These are phyloP conservation scores for Sicus ferrugineus DNA, from an alignment of 2,888 invertebrate genomes.

Conservation along the genomic window DNA sequence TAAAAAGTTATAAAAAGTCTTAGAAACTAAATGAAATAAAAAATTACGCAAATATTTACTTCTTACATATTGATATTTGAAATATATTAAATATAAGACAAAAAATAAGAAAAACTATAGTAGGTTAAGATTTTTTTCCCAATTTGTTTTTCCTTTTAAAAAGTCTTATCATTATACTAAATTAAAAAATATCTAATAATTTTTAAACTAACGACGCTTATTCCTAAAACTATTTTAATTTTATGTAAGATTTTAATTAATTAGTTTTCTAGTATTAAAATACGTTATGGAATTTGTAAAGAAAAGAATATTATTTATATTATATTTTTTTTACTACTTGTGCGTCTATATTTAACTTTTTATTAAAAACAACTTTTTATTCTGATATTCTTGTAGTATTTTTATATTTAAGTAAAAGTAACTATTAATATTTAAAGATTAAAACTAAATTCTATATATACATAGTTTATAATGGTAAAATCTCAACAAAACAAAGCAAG, in stretches of 20 bases:
- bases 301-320: neutral
- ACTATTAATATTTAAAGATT: conserved; percentile 14
- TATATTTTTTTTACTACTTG: conserved; percentile 7
- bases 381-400: conserved; percentile 11
- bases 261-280: conserved; percentile 12
- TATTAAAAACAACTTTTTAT: conserved; percentile 16
- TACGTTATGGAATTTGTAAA: neutral
- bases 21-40: neutral
- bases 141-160: no score
- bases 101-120: no score
- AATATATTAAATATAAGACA: conserved; percentile 12
- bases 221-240: conserved; percentile 21
- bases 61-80: conserved; percentile 1
- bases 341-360: conserved; percentile 14
- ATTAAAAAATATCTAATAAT: no score
- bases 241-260: conserved; percentile 2
- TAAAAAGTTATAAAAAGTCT: neutral
- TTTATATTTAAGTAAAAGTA: conserved; percentile 22
- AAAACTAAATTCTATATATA: conserved; percentile 16
- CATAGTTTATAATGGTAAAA: conserved; percentile 22
- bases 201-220: conserved; percentile 28
- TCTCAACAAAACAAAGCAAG: conserved; percentile 4
- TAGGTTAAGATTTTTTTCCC: no score
- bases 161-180: no score
- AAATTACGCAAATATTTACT: neutral